Conservation (phyloP, 2,797 vertebrate species). For the Peromyscus eremicus region DNA sequence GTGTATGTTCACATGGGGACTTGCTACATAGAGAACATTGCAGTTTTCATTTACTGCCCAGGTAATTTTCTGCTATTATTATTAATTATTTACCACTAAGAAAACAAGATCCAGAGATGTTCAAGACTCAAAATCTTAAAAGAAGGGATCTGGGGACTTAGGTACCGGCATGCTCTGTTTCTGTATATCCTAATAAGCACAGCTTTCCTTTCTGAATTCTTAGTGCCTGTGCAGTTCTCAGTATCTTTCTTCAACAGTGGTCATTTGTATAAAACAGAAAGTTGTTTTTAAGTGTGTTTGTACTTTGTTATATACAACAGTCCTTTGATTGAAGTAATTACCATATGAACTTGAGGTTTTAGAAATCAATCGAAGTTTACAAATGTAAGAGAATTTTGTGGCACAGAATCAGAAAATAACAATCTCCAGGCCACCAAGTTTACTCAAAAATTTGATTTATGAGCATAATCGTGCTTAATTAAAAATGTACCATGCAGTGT, state of each 20-base stretch:
- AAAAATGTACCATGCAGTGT: neutral
- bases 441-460: slow-evolving; percentile 35
- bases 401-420: slow-evolving; percentile 21
- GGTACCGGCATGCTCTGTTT: neutral
- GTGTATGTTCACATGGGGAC: neutral
- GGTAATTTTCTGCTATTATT: neutral
- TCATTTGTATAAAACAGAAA: slow-evolving; percentile 30
- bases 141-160: neutral
- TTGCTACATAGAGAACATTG: neutral
- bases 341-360: slow-evolving; percentile 22
- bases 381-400: slow-evolving; percentile 48
- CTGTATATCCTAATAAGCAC: neutral
- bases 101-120: slow-evolving; percentile 1
- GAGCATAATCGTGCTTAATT: slow-evolving; percentile 53
- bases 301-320: neutral
- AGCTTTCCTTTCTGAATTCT: neutral
- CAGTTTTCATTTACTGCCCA: slow-evolving; percentile 27
- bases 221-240: neutral
- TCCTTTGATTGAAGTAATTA: slow-evolving; percentile 11
- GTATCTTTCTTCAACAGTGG: neutral
- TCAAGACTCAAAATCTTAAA: neutral
- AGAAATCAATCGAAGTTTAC: neutral
- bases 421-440: neutral
- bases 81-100: slow-evolving; percentile 18
- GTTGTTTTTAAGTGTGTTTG: neutral